Evolutionary conservation across 2,797 vertebrate species (phyloP).

Genomic region (Anableps anableps): DNA sequence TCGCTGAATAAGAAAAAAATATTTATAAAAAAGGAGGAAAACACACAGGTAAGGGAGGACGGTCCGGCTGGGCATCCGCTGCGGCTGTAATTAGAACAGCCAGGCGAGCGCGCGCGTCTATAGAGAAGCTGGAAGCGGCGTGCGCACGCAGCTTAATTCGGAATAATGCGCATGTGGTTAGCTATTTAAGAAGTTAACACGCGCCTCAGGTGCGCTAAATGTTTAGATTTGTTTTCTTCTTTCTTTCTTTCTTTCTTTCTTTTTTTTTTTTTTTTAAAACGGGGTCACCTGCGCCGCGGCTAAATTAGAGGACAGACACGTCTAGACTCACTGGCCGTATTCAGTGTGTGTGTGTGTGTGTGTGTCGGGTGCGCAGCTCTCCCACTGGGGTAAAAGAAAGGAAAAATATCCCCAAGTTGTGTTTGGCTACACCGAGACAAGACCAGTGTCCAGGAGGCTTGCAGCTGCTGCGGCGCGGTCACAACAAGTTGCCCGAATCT

Average conservation of each 20-base stretch:
- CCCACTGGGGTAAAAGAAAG: not conserved
- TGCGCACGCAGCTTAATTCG: constrained; percentile 11
- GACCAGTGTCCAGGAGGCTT: constrained; percentile 1
- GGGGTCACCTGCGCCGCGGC: constrained; percentile 62
- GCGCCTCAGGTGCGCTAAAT: not conserved
- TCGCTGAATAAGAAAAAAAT: constrained; percentile 66
- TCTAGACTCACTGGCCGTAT: constrained; percentile 3
- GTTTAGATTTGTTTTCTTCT: not conserved
- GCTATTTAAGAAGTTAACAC: constrained; percentile 49
- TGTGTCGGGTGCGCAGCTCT: not conserved
- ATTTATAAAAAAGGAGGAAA: constrained; percentile 42
- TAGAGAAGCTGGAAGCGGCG: not conserved
- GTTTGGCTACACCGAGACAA: not conserved
- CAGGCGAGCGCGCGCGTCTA: constrained; percentile 9
- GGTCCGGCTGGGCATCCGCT: constrained; percentile 47
- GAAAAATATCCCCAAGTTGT: not conserved
- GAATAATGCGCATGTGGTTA: constrained; percentile 31
- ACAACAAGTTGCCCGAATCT: constrained; percentile 62
- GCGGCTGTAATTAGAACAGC: constrained; percentile 57
- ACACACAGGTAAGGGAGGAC: constrained; percentile 85
- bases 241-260: not conserved
- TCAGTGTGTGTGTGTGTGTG: not conserved
- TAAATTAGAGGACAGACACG: constrained; percentile 30
- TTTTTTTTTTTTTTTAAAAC: not conserved
- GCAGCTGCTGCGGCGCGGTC: constrained; percentile 32